Conservation (phyloP, 2,888 invertebrate species). For the Melipona beecheii region DNA sequence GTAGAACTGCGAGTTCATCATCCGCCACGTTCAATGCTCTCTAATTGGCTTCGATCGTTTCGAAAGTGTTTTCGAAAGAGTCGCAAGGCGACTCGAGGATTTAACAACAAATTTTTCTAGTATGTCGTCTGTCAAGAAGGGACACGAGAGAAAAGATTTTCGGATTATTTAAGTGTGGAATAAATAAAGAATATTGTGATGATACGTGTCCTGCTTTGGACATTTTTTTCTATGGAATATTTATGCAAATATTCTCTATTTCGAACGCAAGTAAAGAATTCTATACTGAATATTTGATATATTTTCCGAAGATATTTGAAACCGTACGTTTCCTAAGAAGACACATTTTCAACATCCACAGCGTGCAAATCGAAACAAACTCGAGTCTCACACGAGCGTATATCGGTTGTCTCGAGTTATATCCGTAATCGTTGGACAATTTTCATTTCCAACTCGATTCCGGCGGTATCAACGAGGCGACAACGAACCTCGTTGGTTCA, state of each 20-base stretch:
- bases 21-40: background rate
- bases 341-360: too few relatives aligned
- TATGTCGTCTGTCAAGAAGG: too few relatives aligned
- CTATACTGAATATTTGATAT: too few relatives aligned
- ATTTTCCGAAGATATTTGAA: too few relatives aligned
- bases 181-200: too few relatives aligned
- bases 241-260: too few relatives aligned
- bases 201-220: too few relatives aligned
- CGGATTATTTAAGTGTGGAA: too few relatives aligned
- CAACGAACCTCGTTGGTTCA: slow-evolving; percentile 8
- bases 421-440: background rate
- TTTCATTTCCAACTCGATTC: slow-evolving; percentile 17
- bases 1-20: background rate
- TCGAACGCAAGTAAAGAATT: too few relatives aligned
- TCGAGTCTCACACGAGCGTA: background rate
- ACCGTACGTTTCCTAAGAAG: too few relatives aligned
- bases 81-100: background rate
- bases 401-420: background rate
- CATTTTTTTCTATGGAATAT: too few relatives aligned
- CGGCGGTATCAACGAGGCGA: background rate
- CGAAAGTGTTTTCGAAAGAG: background rate
- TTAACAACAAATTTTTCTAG: background rate
- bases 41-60: background rate
- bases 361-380: too few relatives aligned
- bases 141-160: background rate